phyloP scores from a whole-genome alignment of 2,888 invertebrate species.

The Drosophila eohydei region DNA sequence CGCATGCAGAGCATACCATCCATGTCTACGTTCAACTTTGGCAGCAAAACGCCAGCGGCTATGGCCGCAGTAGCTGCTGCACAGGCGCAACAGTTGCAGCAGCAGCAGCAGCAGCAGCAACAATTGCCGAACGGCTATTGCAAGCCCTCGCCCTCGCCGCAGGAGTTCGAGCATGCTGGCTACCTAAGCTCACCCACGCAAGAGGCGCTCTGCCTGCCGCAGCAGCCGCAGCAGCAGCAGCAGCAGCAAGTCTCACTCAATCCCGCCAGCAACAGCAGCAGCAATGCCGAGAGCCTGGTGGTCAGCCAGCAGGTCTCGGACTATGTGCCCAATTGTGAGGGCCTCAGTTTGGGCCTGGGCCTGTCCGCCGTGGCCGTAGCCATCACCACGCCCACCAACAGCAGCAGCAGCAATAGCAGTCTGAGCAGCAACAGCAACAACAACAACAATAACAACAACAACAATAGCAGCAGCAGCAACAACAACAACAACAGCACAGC shows the following conservation, averaged over 20 bases:
- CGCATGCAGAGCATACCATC: slow-evolving; percentile 83
- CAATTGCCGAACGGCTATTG: slow-evolving; percentile 84
- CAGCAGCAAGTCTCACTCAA: slow-evolving; percentile 49
- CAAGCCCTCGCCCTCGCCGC: slow-evolving; percentile 84
- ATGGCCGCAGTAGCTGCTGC: slow-evolving; percentile 65
- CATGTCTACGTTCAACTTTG: slow-evolving; percentile 84
- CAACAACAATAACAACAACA: slow-evolving; percentile 25
- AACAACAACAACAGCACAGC: slow-evolving; percentile 5
- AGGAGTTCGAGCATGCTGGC: slow-evolving; percentile 81
- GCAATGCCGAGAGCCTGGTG: slow-evolving; percentile 51
- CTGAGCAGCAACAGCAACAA: slow-evolving; percentile 17
- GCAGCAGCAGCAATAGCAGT: slow-evolving; percentile 43
- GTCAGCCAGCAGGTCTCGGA: slow-evolving; percentile 66
- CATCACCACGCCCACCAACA: slow-evolving; percentile 53
- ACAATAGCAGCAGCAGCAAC: slow-evolving; percentile 11
- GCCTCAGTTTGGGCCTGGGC: slow-evolving; percentile 46
- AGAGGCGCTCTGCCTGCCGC: slow-evolving; percentile 71
- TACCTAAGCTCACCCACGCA: slow-evolving; percentile 83
- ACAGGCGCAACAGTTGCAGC: slow-evolving; percentile 60
- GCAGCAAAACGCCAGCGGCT: slow-evolving; percentile 71
- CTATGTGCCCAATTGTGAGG: slow-evolving; percentile 70
- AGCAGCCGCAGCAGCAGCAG: slow-evolving; percentile 53
- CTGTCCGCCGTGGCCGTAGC: slow-evolving; percentile 36
- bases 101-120: slow-evolving; percentile 64
- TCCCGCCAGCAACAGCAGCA: slow-evolving; percentile 68